These are phyloP conservation scores for Maniola hyperantus DNA, from an alignment of 2,888 invertebrate genomes.

Conservation along the genomic window DNA sequence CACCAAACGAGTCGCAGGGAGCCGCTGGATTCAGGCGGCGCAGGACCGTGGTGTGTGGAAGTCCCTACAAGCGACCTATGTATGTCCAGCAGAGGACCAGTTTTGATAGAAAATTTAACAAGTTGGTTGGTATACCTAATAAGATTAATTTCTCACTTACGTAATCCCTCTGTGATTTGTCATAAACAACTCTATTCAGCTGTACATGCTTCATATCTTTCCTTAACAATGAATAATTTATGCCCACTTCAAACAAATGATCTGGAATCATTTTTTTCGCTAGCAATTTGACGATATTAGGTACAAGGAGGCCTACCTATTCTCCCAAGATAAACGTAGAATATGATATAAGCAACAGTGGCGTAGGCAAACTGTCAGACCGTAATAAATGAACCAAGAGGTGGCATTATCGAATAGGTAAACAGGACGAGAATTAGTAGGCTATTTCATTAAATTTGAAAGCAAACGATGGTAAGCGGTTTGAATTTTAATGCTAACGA, in stretches of 20 bases:
- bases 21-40: no score
- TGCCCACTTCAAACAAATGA: conserved; percentile 69
- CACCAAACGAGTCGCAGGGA: no score
- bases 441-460: conserved; percentile 69
- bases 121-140: not conserved
- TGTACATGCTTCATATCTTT: conserved; percentile 71
- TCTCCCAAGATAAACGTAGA: not conserved
- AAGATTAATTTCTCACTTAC: conserved; percentile 53
- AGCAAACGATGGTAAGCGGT: conserved; percentile 59
- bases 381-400: conserved; percentile 37
- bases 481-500: conserved; percentile 63
- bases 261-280: conserved; percentile 62
- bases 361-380: conserved; percentile 20
- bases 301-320: conserved; percentile 26
- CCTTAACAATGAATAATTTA: conserved; percentile 61
- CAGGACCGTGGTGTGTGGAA: no score
- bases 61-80: no score
- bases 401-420: conserved; percentile 58
- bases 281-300: conserved; percentile 26
- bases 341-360: not conserved
- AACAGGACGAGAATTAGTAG: conserved; percentile 57
- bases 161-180: conserved; percentile 67
- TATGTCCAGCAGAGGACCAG: no score
- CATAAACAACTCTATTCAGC: conserved; percentile 54
- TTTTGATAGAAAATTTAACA: not conserved